Evolutionary conservation across 2,797 vertebrate genomes (phyloP), one percentile per base, ranked within the genome.

Genomic region (Ctenopoma kingsleyae): DNA sequence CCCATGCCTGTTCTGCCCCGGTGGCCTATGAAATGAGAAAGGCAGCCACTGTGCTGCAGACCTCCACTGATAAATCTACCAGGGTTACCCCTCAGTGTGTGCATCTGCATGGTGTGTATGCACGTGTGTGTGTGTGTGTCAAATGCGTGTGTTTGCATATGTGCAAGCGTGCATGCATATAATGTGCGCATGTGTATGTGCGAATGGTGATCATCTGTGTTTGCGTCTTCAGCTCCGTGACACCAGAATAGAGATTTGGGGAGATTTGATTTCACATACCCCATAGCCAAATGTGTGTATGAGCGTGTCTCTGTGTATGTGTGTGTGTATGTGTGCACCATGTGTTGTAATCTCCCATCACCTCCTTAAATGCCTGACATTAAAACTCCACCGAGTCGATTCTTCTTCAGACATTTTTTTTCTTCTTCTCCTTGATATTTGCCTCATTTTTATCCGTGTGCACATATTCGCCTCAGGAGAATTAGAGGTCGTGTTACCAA

Each of bases 1-100:
- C 94, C 86, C 89, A 90, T 92, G 92, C 92, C 94, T 95, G 94
- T 95, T 95, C 94, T 95, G 94, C 94, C 94, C 92, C 94, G 94
- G 93, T 95, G 94, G 94, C 94, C 94, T 95, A 95, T 95, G 94
- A 95, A 95, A 95, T 95, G 93, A 95, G 94, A 95, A 95, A 95
- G 93, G 94, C 94, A 95, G 94, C 91, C 94, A 95, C 94, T 95
- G 94, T 95, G 94, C 91, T 94, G 91, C 92, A 93, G 93, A 94
- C 90, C 93, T 93, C 89, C 90, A 90, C 93, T 94, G 93, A 95
- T 95, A 95, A 95, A 95, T 95, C 93, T 94, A 93, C 86, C 91
- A 94, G 92, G 91, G 91, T 92, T 91, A 88, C 88, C 91, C 89
- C 89, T 93, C 89, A 82, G 74, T 82, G 83, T 89, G 89, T 86